Evolutionary conservation across 2,888 invertebrate genomes (phyloP), one percentile per base, ranked within the genome.

Genomic region (Parelbella ahira): DNA sequence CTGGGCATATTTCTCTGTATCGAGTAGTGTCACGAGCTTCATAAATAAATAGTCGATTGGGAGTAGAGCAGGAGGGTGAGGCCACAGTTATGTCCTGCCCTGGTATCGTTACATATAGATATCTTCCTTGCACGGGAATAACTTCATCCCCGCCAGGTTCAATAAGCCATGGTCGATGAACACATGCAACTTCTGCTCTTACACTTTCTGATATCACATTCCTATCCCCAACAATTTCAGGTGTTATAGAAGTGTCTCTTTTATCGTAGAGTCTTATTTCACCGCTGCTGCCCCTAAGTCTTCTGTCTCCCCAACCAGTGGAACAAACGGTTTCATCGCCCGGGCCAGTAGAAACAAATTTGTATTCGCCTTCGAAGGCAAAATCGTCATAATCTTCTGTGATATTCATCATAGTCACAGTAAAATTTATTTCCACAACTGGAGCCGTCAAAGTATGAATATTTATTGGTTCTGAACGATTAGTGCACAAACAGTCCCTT

Each of bases 381-480:
- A 94, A 94, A 64, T 93, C 92, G 42, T 92, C 89, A 62, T 94
- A 93, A 79, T 95, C 93, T 74, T 95, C 93, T 3, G 93, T 92
- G 42, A 94, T 92, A 76, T 93, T 92, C 95, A 96, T 94, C 68
- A 92, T 89, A 6, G 91, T 91, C 3, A 94, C 90, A 9, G 91
- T 90, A 65, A 94, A 94, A 61, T 91, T 92, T 0, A 94, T 89
- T 68, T 93, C 91, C 4, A 94, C 90, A 41, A 91, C 90, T 32
- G 90, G 89, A 1, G 93, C 91, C 6, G 93, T 92, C 48, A 94
- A 86, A 10, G 93, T 92, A 49, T 91, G 89, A 50, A 93, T 84
- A 44, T 90, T 87, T 27, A 93, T 76, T 8, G 91, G 90, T 44
- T 92, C 91, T 33, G 90, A 89, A 51, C 93, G 86, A 65, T 92